Evolutionary conservation across 2,113 vertebrate species (phyloP).

Genomic region (Thinocorus orbignyianus): DNA sequence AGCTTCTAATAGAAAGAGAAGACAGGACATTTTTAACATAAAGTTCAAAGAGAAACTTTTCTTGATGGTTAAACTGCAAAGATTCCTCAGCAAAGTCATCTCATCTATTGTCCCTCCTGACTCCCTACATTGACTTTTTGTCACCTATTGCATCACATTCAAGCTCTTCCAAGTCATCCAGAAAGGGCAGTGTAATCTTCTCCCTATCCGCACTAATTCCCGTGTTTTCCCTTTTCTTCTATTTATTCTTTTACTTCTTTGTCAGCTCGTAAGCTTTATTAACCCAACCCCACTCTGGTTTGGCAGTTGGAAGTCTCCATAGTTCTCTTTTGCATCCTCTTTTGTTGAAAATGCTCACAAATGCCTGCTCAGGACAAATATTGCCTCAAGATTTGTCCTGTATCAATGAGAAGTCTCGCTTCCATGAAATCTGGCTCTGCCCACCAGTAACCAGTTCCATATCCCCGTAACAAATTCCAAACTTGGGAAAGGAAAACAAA

Average conservation of each 20-base stretch:
- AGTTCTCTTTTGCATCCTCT: not conserved
- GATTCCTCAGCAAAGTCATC: constrained; percentile 44
- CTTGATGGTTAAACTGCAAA: constrained; percentile 46
- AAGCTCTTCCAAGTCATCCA: not conserved
- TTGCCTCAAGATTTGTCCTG: not conserved
- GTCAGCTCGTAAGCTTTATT: not conserved
- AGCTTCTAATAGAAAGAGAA: constrained; percentile 36
- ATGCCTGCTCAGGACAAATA: not conserved
- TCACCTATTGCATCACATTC: constrained; percentile 28
- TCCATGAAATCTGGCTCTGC: not conserved
- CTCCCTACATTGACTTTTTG: constrained; percentile 21
- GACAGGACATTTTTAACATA: constrained; percentile 40
- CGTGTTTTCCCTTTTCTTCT: not conserved
- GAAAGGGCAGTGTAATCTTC: not conserved
- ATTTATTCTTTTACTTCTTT: not conserved
- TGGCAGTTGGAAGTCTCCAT: not conserved
- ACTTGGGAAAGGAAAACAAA: not conserved
- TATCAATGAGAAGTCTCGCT: not conserved
- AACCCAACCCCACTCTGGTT: rapidly evolving
- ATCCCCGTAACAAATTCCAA: rapidly evolving
- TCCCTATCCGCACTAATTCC: not conserved
- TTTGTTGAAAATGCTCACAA: not conserved
- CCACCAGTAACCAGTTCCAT: not conserved
- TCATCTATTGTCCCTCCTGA: constrained; percentile 24
- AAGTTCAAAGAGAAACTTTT: constrained; percentile 60